phyloP scores from a whole-genome alignment of 2,888 invertebrate genomes.

The Zaprionus lineosus region DNA sequence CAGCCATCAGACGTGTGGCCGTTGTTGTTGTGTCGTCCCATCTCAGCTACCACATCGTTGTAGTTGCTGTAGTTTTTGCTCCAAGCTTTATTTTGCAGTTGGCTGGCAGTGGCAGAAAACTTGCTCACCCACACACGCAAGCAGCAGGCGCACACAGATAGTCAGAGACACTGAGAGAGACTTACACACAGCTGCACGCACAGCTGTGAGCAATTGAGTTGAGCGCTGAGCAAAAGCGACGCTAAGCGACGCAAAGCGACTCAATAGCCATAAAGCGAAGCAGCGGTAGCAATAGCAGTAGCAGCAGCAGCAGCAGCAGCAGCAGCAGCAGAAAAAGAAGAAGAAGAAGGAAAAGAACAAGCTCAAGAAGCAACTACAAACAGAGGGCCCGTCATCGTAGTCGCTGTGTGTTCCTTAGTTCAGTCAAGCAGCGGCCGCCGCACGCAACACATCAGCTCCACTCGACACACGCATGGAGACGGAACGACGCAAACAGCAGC shows the following conservation, averaged over 20 bases:
- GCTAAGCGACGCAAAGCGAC: conserved; percentile 12
- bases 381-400: conserved; percentile 17
- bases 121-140: conserved; percentile 43
- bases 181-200: conserved; percentile 29
- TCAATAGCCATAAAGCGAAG: no score
- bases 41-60: conserved; percentile 21
- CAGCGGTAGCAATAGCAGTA: no score
- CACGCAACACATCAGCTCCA: conserved; percentile 51
- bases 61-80: conserved; percentile 27
- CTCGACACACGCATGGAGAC: conserved; percentile 43
- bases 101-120: conserved; percentile 39
- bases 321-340: no score
- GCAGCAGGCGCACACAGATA: conserved; percentile 14
- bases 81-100: conserved; percentile 41
- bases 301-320: no score
- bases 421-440: conserved; percentile 61
- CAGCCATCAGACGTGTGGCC: conserved; percentile 9
- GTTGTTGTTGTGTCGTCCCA: conserved; percentile 26
- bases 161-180: not conserved
- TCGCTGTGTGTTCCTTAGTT: conserved; percentile 11
- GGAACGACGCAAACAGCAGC: conserved; percentile 49
- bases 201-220: conserved; percentile 44
- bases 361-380: no score
- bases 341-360: no score
- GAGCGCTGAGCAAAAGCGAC: not conserved